These are phyloP conservation scores for Moxostoma hubbsi DNA, from an alignment of 2,797 vertebrate species.

Conservation along the genomic window DNA sequence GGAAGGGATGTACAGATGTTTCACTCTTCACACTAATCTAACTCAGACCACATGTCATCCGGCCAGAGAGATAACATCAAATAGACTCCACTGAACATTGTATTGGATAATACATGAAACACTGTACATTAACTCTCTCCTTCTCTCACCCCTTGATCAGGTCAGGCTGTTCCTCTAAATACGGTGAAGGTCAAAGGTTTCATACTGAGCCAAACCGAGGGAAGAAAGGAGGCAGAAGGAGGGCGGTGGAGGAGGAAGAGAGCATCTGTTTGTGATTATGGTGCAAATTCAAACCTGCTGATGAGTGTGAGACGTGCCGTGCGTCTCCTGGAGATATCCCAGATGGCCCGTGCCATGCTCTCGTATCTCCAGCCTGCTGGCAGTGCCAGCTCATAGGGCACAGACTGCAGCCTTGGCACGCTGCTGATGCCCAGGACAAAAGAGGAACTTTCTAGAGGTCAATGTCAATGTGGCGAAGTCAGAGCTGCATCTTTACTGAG, in stretches of 20 bases:
- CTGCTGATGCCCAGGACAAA: constrained; percentile 69
- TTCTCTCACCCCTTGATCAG: constrained; percentile 42
- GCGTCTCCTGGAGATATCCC: constrained; percentile 80
- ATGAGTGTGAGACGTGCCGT: constrained; percentile 65
- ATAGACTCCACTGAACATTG: constrained; percentile 17
- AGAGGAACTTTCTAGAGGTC: constrained; percentile 79
- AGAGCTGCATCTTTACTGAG: constrained; percentile 46
- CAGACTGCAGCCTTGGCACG: constrained; percentile 76
- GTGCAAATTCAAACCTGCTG: constrained; percentile 66
- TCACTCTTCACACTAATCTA: constrained; percentile 2
- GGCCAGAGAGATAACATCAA: constrained; percentile 12
- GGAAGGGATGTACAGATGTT: too few species aligned
- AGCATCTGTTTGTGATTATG: constrained; percentile 67
- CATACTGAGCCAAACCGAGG: constrained; percentile 51
- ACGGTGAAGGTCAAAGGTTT: constrained; percentile 62
- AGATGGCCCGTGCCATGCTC: constrained; percentile 77
- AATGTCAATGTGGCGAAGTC: constrained; percentile 64
- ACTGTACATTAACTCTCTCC: constrained; percentile 15
- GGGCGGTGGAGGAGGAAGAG: constrained; percentile 58
- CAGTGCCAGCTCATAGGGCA: constrained; percentile 72
- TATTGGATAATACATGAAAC: constrained; percentile 29
- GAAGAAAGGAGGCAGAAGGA: constrained; percentile 56
- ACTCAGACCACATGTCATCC: not conserved
- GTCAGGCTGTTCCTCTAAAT: constrained; percentile 54
- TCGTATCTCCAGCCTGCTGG: constrained; percentile 69